Base-by-base conservation (phyloP, 2,797 vertebrate genomes). In the Prionace glauca region DNA sequence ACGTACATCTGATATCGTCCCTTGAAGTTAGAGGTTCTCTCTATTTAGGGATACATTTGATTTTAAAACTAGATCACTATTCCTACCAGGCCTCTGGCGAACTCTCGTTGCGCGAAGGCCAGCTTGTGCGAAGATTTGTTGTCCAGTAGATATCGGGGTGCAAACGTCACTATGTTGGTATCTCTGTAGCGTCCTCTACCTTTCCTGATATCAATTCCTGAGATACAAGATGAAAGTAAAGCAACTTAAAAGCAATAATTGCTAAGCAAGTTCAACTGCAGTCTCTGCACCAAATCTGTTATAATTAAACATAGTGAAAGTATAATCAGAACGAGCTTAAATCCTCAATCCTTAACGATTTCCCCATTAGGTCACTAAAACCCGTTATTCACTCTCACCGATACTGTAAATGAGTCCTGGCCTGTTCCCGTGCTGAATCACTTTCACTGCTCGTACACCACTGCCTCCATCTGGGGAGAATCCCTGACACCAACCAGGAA, bases 381-480 rank as follows among this genome's bases (percentile, higher is more conserved):
- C 8, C 20, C 4, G 32, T 74, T 74, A 56, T 56, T 56, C 24
- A 95, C 60, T 98, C 98, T 96, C 97, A 98, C 99, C 99, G 10
- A 99, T 99, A 97, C 99, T 99, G 96, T 99, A 99, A 97, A 99
- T 99, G 95, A 99, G 98, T 24, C 99, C 99, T 0, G 99, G 99
- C 69, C 99, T 96, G 97, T 99, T 99, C 65, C 99, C 99, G 2
- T 98, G 98, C 95, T 99, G 99, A 96, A 99, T 99, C 84, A 99
- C 99, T 97, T 99, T 99, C 22, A 99, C 98, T 1, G 99, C 99
- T 97, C 99, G 97, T 94, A 99, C 99, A 71, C 99, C 99, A 95
- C 98, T 98, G 0, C 99, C 99, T 65, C 99, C 99, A 36, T 99
- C 99, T 97, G 99, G 97, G 56, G 99, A 99, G 97, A 99, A 99